Evolutionary conservation across 2,113 vertebrate genomes (phyloP), one percentile per base, ranked within the genome.

Genomic region (Aspidoscelis tigris): DNA sequence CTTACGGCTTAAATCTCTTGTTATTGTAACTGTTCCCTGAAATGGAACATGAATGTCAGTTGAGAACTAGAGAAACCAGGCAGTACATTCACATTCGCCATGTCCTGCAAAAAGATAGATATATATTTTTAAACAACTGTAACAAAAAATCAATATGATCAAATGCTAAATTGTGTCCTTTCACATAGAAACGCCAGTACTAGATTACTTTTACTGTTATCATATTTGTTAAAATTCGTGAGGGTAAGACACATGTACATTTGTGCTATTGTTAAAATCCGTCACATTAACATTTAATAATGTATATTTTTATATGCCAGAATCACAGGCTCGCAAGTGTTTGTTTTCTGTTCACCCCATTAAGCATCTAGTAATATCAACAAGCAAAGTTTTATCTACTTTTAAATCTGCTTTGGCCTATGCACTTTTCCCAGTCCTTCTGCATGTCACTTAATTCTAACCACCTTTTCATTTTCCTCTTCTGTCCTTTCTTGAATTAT

Each of bases 401-500:
- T 94, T 95, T 92, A 96, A 95, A 95, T 87, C 77, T 90, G 89
- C 93, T 92, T 93, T 92, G 90, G 93, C 93, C 92, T 94, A 84
- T 92, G 88, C 83, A 73, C 70, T 92, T 91, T 94, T 92, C 89
- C 84, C 89, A 88, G 81, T 92, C 70, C 90, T 92, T 94, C 92
- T 96, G 96, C 96, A 96, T 96, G 96, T 88, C 91, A 93, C 93
- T 94, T 92, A 82, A 88, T 91, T 95, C 94, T 96, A 95, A 95
- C 90, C 21, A 93, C 90, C 89, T 93, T 89, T 86, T 92, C 68
- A 84, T 89, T 64, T 66, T 83, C 84, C 88, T 83, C 84, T 94
- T 90, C 77, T 89, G 90, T 86, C 91, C 83, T 93, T 93, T 91
- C 94, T 94, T 90, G 93, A 93, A 95, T 95, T 95, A 91, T 96